These are phyloP conservation scores for Heliothis subflexa DNA, from an alignment of 1,140 invertebrate genomes.

Conservation along the genomic window DNA sequence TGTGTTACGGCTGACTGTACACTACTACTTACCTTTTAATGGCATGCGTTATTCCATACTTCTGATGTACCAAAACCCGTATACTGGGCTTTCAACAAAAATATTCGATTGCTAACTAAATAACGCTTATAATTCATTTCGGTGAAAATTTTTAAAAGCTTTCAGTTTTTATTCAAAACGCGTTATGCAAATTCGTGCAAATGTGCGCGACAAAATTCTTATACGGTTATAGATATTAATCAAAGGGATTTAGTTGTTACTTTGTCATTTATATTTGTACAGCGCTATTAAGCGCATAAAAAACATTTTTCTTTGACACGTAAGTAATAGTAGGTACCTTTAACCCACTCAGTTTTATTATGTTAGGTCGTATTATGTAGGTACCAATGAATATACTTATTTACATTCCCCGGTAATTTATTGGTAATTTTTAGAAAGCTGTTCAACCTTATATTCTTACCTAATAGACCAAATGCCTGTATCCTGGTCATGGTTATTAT, in stretches of 20 bases:
- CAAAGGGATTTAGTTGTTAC: slow-evolving; percentile 39
- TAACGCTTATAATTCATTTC: slow-evolving; percentile 19
- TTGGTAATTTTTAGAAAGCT: no score
- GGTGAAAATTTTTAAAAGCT: slow-evolving; percentile 18
- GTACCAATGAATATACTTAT: no score
- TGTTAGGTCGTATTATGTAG: no score
- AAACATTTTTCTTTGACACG: slow-evolving; percentile 8
- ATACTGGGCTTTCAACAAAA: slow-evolving; percentile 43
- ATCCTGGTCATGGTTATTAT: no score
- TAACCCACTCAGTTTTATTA: no score
- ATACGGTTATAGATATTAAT: slow-evolving; percentile 35
- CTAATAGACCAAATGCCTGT: no score
- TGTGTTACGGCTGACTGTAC: slow-evolving; percentile 29
- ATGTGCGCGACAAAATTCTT: slow-evolving; percentile 5
- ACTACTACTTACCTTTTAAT: slow-evolving; percentile 31
- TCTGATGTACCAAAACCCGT: slow-evolving; percentile 32
- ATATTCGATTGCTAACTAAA: slow-evolving; percentile 41
- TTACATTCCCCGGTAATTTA: no score
- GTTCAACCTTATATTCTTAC: no score
- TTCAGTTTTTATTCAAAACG: slow-evolving; percentile 39
- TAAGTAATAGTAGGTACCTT: background rate
- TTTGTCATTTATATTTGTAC: slow-evolving; percentile 31
- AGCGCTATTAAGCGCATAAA: slow-evolving; percentile 14
- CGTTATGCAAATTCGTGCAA: slow-evolving; percentile 25
- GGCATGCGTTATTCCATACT: slow-evolving; percentile 42